Evolutionary conservation across 2,888 invertebrate genomes (phyloP).

Genomic region (Diabrotica balteata): DNA sequence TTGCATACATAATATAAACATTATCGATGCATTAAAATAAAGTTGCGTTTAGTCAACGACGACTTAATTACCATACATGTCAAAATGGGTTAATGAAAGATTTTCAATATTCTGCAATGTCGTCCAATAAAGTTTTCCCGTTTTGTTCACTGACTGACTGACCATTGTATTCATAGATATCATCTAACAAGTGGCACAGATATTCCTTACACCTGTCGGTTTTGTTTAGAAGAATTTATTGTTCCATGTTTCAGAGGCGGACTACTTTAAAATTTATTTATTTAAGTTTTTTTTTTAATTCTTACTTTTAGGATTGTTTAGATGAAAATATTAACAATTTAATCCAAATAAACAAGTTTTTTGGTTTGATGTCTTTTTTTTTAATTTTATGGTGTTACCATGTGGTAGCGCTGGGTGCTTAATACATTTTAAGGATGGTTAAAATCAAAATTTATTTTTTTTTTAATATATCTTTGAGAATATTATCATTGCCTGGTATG

Average conservation of each 20-base stretch:
- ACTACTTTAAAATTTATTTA: background rate
- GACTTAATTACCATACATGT: conserved; percentile 17
- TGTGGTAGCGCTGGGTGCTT: too few relatives aligned
- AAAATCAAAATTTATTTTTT: too few relatives aligned
- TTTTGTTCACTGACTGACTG: conserved; percentile 1
- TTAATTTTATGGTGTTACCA: too few relatives aligned
- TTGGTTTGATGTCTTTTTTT: too few relatives aligned
- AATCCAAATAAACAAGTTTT: too few relatives aligned
- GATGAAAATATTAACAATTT: too few relatives aligned
- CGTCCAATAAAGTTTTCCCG: conserved; percentile 14
- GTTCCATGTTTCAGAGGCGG: conserved; percentile 1
- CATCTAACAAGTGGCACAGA: conserved; percentile 6
- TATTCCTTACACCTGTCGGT: conserved; percentile 6
- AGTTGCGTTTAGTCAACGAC: background rate
- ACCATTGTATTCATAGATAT: conserved; percentile 15
- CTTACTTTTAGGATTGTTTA: too few relatives aligned
- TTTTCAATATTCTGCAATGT: conserved; percentile 19
- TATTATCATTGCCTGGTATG: too few relatives aligned
- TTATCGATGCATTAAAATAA: background rate
- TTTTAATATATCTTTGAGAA: too few relatives aligned
- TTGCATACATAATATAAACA: background rate
- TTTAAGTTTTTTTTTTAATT: too few relatives aligned
- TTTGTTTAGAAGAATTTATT: background rate
- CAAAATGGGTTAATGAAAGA: conserved; percentile 22
- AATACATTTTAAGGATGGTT: too few relatives aligned